phyloP scores from a whole-genome alignment of 2,797 vertebrate species.

The Spondyliosoma cantharus region DNA sequence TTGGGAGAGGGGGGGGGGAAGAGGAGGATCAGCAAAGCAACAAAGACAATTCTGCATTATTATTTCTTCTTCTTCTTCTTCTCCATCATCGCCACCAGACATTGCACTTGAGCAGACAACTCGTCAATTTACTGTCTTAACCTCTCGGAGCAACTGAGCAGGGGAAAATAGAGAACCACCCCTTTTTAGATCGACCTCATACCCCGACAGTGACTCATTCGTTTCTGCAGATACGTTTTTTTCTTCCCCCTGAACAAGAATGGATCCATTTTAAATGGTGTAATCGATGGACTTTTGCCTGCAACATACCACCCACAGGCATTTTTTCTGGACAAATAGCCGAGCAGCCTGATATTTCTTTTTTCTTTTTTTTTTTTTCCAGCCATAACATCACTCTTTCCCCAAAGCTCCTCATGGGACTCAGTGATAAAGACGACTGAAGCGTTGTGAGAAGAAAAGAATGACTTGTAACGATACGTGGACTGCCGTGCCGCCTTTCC shows the following conservation, averaged over 20 bases:
- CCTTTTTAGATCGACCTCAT: constrained; percentile 43
- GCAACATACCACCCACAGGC: constrained; percentile 59
- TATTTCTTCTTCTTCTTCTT: constrained; percentile 48
- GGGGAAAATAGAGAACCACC: constrained; percentile 35
- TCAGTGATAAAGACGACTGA: constrained; percentile 61
- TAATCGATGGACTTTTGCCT: constrained; percentile 62
- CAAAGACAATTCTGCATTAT: constrained; percentile 69
- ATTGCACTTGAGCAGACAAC: constrained; percentile 68
- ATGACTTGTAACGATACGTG: constrained; percentile 62
- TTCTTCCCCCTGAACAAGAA: constrained; percentile 36
- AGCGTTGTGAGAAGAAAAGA: constrained; percentile 53
- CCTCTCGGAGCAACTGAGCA: constrained; percentile 50
- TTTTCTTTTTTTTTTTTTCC: background rate
- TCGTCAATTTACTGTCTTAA: constrained; percentile 56
- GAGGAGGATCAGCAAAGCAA: constrained; percentile 69
- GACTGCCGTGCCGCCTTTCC: constrained; percentile 72
- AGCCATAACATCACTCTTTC: constrained; percentile 44
- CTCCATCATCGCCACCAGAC: constrained; percentile 49
- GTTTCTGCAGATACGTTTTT: constrained; percentile 53
- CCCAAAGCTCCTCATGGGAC: constrained; percentile 53
- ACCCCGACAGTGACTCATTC: constrained; percentile 32
- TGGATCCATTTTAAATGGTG: constrained; percentile 52
- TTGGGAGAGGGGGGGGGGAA: constrained; percentile 24
- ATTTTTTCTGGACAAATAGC: constrained; percentile 64
- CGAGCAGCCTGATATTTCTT: constrained; percentile 43